A percentile compares a stretch with the other conserved stretches of the same genome.
These are phyloP conservation scores for Galleria mellonella DNA, from an alignment of 1,140 invertebrate species.

Conservation along the genomic window DNA sequence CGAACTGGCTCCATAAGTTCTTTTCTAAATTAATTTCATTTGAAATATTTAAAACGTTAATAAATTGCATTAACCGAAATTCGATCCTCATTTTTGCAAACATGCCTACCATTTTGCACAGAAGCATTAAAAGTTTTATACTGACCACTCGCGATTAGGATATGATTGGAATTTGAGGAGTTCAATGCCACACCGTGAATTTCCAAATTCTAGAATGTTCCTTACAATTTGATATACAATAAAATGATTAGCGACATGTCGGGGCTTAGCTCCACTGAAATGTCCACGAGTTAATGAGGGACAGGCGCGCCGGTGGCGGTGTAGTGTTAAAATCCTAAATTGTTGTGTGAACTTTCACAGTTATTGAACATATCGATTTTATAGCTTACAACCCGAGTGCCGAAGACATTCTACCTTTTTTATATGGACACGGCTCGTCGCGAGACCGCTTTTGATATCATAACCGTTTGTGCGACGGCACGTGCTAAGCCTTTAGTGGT, in stretches of 20 bases:
- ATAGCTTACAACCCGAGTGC: constrained; percentile 29
- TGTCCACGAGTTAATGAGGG: constrained; percentile 46
- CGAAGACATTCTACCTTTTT: not conserved
- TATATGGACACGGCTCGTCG: constrained; percentile 10
- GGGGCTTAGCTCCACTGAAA: constrained; percentile 15
- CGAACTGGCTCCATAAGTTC: too few species aligned
- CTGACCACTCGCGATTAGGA: too few species aligned
- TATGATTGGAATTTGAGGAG: not conserved
- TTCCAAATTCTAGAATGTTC: too few species aligned
- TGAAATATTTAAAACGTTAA: too few species aligned
- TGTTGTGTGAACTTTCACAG: constrained; percentile 72
- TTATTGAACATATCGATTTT: constrained; percentile 42
- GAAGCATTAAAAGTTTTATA: too few species aligned
- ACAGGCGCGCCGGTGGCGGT: constrained; percentile 33
- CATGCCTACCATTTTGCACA: too few species aligned
- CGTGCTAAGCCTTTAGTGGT: constrained; percentile 32
- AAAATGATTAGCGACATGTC: constrained; percentile 54
- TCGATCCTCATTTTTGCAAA: too few species aligned
- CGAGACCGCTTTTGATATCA: constrained; percentile 28
- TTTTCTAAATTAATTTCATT: too few species aligned
- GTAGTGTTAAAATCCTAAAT: constrained; percentile 67
- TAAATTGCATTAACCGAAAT: too few species aligned
- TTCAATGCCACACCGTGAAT: not conserved
- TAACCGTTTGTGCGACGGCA: constrained; percentile 40
- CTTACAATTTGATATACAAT: constrained; percentile 27